Base-by-base conservation (phyloP, 2,888 invertebrate genomes). In the Cerceris ruficornis region DNA sequence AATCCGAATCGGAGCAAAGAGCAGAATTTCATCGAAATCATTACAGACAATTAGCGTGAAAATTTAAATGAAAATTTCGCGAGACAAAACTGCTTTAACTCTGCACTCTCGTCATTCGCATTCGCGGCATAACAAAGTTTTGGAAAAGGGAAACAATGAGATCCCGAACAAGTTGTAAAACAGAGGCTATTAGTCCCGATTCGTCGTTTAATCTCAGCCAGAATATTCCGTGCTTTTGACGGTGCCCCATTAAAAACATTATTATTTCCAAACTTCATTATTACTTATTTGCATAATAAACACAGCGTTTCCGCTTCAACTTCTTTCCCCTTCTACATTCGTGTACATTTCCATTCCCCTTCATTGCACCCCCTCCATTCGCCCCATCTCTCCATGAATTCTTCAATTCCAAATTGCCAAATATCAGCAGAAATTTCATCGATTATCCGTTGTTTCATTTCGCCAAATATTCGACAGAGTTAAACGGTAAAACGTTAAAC, bases 321-420 rank as follows among this genome's bases (percentile, higher is more conserved):
- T 65, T 52, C 69, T 46, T 69, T 6, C 46, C 28, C 49, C 59
- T 65, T 58, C 59, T 69, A 54, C 39, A 64, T 64, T 46, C 64
- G 43, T 14, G 41, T 57, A 54, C 64, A 54, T 64, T 50, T 62
- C 52, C n/a, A 50, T 57, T 57, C 55, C 14, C 54, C 72, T 42
- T 75, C 60, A 52, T 60, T 41, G 50, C 41, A 60, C 50, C 59
- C 64, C 41, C 43, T 59, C 59, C 1, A 46, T 59, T 61, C 62
- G 61, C 58, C 54, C 58, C 52, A 11, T n/a, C 2, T n/a, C 2
- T 52, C 46, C 46, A 11, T 46, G n/a, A 28, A 28, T 50, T 50
- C n/a, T 50, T 50, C n/a, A 7, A 0, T 65, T 70, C 55, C 58
- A 28, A 28, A 28, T 28, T 28, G 28, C 28, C 28, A 28, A 28